Percentiles rank a stretch among this genome's conserved stretches.
phyloP scores from a whole-genome alignment of 2,888 invertebrate species.

The Ryuthela nishihirai region DNA sequence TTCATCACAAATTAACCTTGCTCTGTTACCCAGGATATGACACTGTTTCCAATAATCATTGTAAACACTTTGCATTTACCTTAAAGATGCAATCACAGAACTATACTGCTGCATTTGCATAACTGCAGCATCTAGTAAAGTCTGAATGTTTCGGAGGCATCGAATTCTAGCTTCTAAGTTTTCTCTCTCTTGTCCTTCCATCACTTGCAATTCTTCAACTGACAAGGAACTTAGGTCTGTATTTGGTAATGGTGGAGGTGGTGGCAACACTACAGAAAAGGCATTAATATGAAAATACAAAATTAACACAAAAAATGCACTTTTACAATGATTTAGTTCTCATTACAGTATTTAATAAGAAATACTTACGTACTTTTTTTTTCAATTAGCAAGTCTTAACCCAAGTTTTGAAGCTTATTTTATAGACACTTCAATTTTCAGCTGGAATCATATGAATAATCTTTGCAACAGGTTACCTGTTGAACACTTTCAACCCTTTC shows the following conservation, averaged over 20 bases:
- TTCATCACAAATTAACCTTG: too few relatives aligned
- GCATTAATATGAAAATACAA: too few relatives aligned
- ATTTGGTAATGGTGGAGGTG: slow-evolving; percentile 48
- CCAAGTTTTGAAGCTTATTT: too few relatives aligned
- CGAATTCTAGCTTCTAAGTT: slow-evolving; percentile 88
- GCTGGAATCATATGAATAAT: too few relatives aligned
- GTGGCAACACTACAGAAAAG: slow-evolving; percentile 56
- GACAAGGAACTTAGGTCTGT: slow-evolving; percentile 64
- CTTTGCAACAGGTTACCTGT: too few relatives aligned
- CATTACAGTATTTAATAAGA: background rate
- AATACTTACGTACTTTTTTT: background rate
- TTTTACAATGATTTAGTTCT: background rate
- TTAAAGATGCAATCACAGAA: slow-evolving; percentile 27
- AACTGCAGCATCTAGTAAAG: slow-evolving; percentile 88
- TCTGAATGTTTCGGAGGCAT: slow-evolving; percentile 75
- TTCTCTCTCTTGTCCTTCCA: slow-evolving; percentile 85
- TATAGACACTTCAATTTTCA: too few relatives aligned
- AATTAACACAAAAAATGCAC: too few relatives aligned
- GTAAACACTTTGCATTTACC: slow-evolving; percentile 9
- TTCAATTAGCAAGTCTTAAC: background rate
- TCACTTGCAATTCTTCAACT: slow-evolving; percentile 73
- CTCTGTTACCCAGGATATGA: too few relatives aligned
- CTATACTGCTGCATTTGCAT: slow-evolving; percentile 91
- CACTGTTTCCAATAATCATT: background rate
- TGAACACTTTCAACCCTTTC: too few relatives aligned